Evolutionary conservation across 37 sponge, comb jelly and placozoan species (phyloP).

Genomic region (Amphimedon queenslandica): DNA sequence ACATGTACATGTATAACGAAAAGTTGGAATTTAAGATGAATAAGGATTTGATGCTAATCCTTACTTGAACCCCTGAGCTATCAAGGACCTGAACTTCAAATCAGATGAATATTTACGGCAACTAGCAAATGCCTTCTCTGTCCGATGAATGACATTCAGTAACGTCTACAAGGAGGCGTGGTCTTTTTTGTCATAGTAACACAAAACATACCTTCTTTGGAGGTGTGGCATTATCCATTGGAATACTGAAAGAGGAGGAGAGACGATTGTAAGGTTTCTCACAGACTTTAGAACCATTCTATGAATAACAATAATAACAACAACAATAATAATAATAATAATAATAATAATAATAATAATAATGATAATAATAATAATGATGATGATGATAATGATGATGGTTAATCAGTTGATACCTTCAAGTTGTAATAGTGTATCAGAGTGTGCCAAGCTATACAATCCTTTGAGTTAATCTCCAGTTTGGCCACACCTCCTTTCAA

Average conservation of each 20-base stretch:
- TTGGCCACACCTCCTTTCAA: neutral
- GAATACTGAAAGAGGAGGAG: constrained; percentile 36
- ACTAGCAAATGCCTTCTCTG: constrained; percentile 14
- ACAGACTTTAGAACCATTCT: constrained; percentile 44
- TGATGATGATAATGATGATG: no score
- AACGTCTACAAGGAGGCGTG: constrained; percentile 13
- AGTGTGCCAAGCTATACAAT: constrained; percentile 46
- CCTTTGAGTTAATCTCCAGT: neutral
- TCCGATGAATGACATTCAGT: constrained; percentile 27
- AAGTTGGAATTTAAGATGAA: neutral
- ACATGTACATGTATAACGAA: neutral
- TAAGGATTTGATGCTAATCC: neutral
- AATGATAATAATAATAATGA: no score
- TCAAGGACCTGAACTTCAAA: constrained; percentile 30
- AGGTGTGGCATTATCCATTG: constrained; percentile 16
- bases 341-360: no score
- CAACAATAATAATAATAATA: no score
- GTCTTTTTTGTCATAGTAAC: neutral
- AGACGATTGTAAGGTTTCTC: constrained; percentile 31
- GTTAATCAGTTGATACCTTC: no score
- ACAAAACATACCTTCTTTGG: constrained; percentile 35
- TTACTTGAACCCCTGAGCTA: constrained; percentile 69
- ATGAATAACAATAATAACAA: no score
- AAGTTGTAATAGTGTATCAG: constrained; percentile 40
- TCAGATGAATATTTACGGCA: constrained; percentile 19